A percentile compares a stretch with the other conserved stretches of the same genome.
Conservation (phyloP, 2,888 invertebrate species). For the Heteromyza rotundicornis region DNA sequence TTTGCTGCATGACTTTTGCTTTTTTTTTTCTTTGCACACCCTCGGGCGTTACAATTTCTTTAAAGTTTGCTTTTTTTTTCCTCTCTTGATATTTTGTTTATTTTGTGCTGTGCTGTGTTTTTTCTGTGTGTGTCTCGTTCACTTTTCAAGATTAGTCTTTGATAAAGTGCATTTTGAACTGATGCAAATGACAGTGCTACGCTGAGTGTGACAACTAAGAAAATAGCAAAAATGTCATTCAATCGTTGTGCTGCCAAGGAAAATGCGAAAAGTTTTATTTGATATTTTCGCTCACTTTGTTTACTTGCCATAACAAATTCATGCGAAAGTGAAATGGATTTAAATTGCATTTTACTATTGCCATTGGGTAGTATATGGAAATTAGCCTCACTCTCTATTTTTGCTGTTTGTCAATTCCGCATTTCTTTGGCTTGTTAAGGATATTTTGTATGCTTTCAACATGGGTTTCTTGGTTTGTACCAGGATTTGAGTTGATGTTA, state of each 20-base stretch:
- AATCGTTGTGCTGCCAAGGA: slow-evolving; percentile 16
- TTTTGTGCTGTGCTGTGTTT: slow-evolving; percentile 6
- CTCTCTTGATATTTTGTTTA: background rate
- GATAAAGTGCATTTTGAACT: slow-evolving; percentile 51
- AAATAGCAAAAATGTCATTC: slow-evolving; percentile 31
- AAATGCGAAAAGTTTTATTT: background rate
- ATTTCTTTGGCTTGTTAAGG: too few species aligned
- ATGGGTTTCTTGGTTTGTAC: too few species aligned
- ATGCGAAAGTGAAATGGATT: slow-evolving; percentile 35
- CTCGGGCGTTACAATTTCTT: background rate
- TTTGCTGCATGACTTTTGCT: slow-evolving; percentile 12
- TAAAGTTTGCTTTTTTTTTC: background rate
- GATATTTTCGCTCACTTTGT: slow-evolving; percentile 8
- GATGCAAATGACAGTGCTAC: slow-evolving; percentile 41
- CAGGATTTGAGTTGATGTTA: too few species aligned
- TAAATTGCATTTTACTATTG: slow-evolving; percentile 28
- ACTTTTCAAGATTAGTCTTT: slow-evolving; percentile 44
- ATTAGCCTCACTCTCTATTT: too few species aligned
- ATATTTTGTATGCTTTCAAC: too few species aligned
- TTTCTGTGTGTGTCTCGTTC: slow-evolving; percentile 20
- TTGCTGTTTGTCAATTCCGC: too few species aligned
- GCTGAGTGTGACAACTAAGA: background rate
- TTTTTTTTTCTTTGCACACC: background rate
- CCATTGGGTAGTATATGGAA: too few species aligned
- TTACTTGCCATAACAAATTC: slow-evolving; percentile 20